A percentile compares a stretch with the other conserved stretches of the same genome.
These are phyloP conservation scores for Setophaga petechia DNA, from an alignment of 2,113 vertebrate species.

Conservation along the genomic window DNA sequence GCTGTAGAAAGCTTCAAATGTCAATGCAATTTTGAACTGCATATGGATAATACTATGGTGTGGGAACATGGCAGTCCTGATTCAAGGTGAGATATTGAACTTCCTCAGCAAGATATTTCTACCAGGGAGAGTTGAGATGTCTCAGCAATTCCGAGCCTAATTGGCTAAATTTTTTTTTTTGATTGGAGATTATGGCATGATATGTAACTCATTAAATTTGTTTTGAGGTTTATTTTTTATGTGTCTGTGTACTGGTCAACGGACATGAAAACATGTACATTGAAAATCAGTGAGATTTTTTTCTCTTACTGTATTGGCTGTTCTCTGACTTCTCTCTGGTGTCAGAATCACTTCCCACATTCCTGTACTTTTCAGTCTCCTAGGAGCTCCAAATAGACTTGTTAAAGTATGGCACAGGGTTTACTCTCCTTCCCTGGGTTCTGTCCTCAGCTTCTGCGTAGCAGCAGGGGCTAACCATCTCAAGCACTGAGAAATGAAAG, in stretches of 20 bases:
- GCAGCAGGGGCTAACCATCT: not conserved
- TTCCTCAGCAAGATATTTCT: not conserved
- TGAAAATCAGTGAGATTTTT: not conserved
- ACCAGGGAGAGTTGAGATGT: not conserved
- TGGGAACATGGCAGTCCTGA: conserved; percentile 10
- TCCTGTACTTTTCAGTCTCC: not conserved
- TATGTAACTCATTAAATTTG: not conserved
- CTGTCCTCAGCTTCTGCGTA: not conserved
- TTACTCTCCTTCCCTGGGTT: not conserved
- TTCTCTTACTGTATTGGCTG: not conserved
- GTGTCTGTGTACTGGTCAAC: not conserved
- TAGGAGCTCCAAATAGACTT: conserved; percentile 32
- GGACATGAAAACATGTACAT: not conserved
- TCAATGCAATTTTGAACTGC: not conserved
- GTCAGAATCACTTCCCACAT: conserved; percentile 48
- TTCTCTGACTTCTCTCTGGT: conserved; percentile 3
- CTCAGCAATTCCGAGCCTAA: not conserved
- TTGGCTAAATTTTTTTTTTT: not conserved
- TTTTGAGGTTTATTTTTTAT: not conserved
- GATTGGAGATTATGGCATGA: not conserved
- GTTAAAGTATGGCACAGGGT: conserved; percentile 1
- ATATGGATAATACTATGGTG: not conserved
- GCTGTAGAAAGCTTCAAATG: not conserved
- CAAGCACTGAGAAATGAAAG: not conserved
- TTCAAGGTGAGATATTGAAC: not conserved